Percentiles rank a stretch among this genome's conserved stretches.
These are phyloP conservation scores for Pseudomyrmex flavicornis DNA, from an alignment of 1,140 invertebrate genomes.

Conservation along the genomic window DNA sequence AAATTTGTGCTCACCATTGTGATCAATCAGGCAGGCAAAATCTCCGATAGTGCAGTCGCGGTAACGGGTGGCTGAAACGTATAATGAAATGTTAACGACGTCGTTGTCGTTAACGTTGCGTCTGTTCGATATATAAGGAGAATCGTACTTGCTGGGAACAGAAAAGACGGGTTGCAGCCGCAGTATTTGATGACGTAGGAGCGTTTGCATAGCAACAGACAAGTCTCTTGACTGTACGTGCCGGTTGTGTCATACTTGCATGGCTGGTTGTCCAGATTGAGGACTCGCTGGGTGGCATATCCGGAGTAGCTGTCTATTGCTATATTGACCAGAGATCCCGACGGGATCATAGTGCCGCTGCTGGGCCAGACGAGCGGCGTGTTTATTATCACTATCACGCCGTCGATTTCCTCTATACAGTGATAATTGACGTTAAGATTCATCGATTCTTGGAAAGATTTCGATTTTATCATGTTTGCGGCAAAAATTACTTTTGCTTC, in stretches of 20 bases:
- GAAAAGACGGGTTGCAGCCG: conserved; percentile 57
- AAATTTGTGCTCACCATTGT: conserved; percentile 48
- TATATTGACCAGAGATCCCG: conserved; percentile 27
- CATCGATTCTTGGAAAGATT: not conserved
- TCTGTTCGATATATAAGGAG: not conserved
- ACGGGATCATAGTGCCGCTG: conserved; percentile 51
- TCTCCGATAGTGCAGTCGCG: conserved; percentile 59
- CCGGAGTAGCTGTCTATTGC: conserved; percentile 49
- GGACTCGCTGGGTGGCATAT: conserved; percentile 47
- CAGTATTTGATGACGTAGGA: conserved; percentile 42
- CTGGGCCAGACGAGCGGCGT: conserved; percentile 57
- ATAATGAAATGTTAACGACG: conserved; percentile 15
- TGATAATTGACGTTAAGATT: not conserved
- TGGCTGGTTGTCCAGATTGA: conserved; percentile 49
- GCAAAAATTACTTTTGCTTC: not conserved
- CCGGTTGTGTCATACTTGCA: conserved; percentile 39
- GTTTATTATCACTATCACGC: conserved; percentile 51
- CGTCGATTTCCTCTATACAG: conserved; percentile 19
- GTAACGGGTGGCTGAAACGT: conserved; percentile 6
- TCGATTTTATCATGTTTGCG: not conserved
- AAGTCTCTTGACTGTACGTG: conserved; percentile 51
- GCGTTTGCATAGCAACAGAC: conserved; percentile 57
- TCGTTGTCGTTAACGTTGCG: not conserved
- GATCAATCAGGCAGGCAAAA: conserved; percentile 44
- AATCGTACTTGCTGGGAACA: conserved; percentile 52